Evolutionary conservation across 2,888 invertebrate genomes (phyloP), one percentile per base, ranked within the genome.

Genomic region (Thymelicus lineola): DNA sequence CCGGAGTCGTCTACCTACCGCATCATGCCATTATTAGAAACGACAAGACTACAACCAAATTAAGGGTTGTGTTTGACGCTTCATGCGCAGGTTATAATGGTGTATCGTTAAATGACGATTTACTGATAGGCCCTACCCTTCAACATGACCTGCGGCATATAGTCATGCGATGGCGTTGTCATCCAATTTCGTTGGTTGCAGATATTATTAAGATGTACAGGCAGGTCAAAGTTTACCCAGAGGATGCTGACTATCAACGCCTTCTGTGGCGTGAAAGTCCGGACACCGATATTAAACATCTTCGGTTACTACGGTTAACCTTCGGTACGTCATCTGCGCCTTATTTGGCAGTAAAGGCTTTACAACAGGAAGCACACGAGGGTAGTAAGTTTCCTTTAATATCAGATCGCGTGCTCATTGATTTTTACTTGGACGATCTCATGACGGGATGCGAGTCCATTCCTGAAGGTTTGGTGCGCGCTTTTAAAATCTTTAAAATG

Each of bases 391-490:
- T 66, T 57, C 76, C 45, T 45, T 45, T 12, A 45, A 45, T 45
- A 10, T 17, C 53, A 53, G 53, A 53, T 0, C 53, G 53, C 53
- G 15, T 53, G 15, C 53, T 53, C 38, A 17, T 59, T 9, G 70
- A 60, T 36, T 75, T 75, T 28, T 78, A 75, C 53, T 72, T 78
- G 70, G 78, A 78, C 20, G 77, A 78, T 50, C 17, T 77, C 7
- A 72, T 77, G 72, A 71, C 76, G 6, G 76, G 75, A 7, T 71
- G 73, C 59, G 55, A 75, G 14, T 70, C 42, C 59, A 0, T 75
- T 73, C 48, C 74, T 76, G 59, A 73, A 61, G 73, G 57, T n/a
- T n/a, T n/a, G n/a, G n/a, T n/a, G n/a, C n/a, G n/a, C n/a, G n/a
- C n/a, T n/a, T n/a, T n/a, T n/a, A n/a, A n/a, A n/a, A n/a, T n/a